phyloP scores from a whole-genome alignment of 2,113 vertebrate genomes.

The Marcusenius ussheri region DNA sequence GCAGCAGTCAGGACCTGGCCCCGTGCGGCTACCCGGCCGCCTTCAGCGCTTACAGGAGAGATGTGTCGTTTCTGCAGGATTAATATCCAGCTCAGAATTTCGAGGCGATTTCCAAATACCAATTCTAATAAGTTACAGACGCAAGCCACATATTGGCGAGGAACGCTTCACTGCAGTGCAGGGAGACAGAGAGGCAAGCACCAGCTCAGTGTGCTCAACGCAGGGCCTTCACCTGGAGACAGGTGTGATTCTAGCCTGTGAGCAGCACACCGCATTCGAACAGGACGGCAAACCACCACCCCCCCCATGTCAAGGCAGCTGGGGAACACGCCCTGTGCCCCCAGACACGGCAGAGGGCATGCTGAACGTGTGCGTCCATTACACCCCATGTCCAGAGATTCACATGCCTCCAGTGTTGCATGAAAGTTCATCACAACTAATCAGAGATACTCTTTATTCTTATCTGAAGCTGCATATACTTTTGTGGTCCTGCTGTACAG shows the following conservation, averaged over 20 bases:
- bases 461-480: neutral
- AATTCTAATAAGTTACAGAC: constrained; percentile 22
- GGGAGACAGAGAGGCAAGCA: neutral
- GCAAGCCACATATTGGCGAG: neutral
- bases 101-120: constrained; percentile 13
- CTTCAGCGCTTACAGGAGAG: neutral
- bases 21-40: neutral
- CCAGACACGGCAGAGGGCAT: neutral
- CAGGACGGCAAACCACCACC: neutral
- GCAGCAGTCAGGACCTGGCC: neutral
- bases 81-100: neutral
- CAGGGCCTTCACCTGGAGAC: constrained; percentile 8
- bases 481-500: neutral
- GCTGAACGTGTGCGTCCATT: neutral
- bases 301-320: neutral
- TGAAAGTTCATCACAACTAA: neutral
- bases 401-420: neutral
- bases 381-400: neutral
- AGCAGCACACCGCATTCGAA: neutral
- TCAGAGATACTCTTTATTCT: neutral
- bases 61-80: neutral
- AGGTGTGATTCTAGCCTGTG: neutral
- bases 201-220: neutral
- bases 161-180: neutral
- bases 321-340: neutral